phyloP scores from a whole-genome alignment of 2,797 vertebrate genomes.

The Hippocampus kuda region DNA sequence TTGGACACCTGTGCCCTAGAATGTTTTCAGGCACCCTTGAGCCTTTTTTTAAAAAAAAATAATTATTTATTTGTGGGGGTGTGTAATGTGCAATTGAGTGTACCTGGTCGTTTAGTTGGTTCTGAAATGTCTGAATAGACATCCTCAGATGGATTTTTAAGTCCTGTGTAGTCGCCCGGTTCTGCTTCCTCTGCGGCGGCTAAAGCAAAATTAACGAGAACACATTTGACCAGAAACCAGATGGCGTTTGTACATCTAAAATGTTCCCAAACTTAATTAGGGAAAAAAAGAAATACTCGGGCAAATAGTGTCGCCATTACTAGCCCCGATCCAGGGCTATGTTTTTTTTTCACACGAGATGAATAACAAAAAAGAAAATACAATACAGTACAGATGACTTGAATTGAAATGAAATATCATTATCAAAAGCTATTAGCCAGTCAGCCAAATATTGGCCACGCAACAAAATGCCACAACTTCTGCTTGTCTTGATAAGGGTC shows the following conservation, averaged over 20 bases:
- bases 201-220: constrained; percentile 5
- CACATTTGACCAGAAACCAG: neutral
- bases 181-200: constrained; percentile 36
- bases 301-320: neutral
- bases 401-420: no score
- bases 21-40: neutral
- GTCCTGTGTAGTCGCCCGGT: constrained; percentile 31
- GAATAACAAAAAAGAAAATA: no score
- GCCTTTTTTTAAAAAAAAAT: neutral
- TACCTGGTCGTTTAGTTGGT: neutral
- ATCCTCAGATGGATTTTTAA: constrained; percentile 42
- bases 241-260: neutral
- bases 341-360: no score
- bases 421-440: no score
- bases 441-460: no score
- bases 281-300: no score
- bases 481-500: neutral
- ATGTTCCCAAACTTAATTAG: neutral
- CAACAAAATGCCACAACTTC: no score
- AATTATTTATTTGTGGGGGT: no score
- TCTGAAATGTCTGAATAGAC: constrained; percentile 34
- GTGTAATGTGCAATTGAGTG: neutral
- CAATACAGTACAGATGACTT: no score
- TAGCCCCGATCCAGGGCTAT: neutral
- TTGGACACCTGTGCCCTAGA: no score